Evolutionary conservation across 1,140 invertebrate genomes (phyloP).

Genomic region (Caligus rogercresseyi): DNA sequence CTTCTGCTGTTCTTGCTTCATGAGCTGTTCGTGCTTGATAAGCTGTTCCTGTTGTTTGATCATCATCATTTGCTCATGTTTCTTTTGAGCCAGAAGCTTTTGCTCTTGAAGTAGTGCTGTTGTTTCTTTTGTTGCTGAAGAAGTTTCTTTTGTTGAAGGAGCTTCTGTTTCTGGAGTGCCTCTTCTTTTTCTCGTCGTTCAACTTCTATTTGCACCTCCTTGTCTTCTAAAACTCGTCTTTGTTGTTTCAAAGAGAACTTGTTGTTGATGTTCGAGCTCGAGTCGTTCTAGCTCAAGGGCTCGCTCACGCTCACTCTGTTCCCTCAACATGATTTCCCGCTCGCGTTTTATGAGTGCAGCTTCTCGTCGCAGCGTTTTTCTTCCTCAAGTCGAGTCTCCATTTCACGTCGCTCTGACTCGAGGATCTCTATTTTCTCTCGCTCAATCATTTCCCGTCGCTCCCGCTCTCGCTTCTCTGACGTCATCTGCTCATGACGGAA

Average conservation of each 20-base stretch:
- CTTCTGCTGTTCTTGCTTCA: background rate
- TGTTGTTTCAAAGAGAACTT: background rate
- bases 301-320: background rate
- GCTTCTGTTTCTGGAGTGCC: background rate
- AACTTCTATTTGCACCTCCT: background rate
- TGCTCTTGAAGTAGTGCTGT: background rate
- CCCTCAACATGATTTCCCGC: background rate
- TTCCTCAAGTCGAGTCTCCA: background rate
- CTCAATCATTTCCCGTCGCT: background rate
- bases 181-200: background rate
- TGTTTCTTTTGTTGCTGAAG: background rate
- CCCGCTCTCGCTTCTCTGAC: background rate
- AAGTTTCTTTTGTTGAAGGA: background rate
- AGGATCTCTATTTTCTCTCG: background rate
- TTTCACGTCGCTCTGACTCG: background rate
- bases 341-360: background rate
- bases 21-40: background rate
- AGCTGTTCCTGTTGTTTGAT: background rate
- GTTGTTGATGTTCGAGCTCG: background rate
- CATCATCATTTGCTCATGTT: background rate
- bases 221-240: background rate
- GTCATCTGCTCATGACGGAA: background rate
- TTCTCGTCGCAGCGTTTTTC: background rate
- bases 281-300: background rate
- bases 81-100: background rate